Base-by-base conservation (phyloP, 2,888 invertebrate genomes). In the Drosophila nigritarsus region DNA sequence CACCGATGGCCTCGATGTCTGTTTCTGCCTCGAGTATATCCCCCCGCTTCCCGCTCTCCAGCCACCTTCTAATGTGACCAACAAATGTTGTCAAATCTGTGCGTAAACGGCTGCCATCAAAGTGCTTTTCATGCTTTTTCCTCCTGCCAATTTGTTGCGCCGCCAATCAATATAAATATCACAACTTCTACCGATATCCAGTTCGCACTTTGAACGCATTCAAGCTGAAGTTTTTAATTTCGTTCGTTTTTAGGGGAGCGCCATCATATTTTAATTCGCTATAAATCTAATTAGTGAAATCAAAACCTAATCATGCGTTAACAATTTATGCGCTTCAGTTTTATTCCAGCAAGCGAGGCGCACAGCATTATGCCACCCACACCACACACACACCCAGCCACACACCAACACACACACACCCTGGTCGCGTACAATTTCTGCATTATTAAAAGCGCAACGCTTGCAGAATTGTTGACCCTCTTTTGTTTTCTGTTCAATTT, bases 231-330 rank as follows among this genome's bases (percentile, higher is more conserved):
- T 82, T 82, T 82, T 86, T 86, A 82, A 82, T 82, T 82, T 86
- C 80, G 49, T n/a, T 30, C 20, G 20, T 65, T 80, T 76, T 65
- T 56, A 7, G 30, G 50, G 54, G 65, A 8, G 72, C 63, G 42
- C 9, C 68, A 51, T 69, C 66, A 62, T 59, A 76, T 85, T 85
- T 90, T 77, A 88, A 88, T 85, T 73, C 83, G 86, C 83, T 66
- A 87, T 87, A 90, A 87, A 87, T 87, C 87, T 87, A 90, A 87
- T 87, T 87, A 87, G 87, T 80, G 87, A 87, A 81, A 81, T 90
- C 89, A 79, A 76, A 73, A 81, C 60, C 87, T 87, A 90, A 87
- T 87, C 87, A 87, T 78, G 87, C 87, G 89, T 89, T 79, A 87
- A 90, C 81, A 87, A 87, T 87, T 87, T 87, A 90, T 87, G 89